These are phyloP conservation scores for Euwallacea fornicatus DNA, from an alignment of 1,140 invertebrate genomes.

Conservation along the genomic window DNA sequence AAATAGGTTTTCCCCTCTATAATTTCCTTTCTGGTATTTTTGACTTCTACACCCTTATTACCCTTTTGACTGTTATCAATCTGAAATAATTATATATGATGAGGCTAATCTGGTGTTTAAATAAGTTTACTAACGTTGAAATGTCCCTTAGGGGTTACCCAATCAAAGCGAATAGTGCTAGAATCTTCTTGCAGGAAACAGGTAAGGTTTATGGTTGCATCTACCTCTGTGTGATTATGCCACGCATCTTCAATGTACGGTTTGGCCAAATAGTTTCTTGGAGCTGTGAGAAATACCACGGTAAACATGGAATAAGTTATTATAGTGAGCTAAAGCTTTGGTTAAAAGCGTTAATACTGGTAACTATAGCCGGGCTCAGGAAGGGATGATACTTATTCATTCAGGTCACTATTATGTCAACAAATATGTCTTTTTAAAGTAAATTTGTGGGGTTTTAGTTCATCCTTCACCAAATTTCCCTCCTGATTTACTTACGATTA, in stretches of 20 bases:
- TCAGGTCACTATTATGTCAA: no score
- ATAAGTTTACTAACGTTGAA: not conserved
- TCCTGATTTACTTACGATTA: conserved; percentile 53
- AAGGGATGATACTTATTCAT: no score
- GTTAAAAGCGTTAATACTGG: no score
- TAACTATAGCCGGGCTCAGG: no score
- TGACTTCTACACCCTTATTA: no score
- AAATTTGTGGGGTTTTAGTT: no score
- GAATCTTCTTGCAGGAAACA: conserved; percentile 28
- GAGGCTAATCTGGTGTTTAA: not conserved
- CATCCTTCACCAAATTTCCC: no score
- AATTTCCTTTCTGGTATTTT: not conserved
- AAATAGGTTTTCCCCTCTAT: not conserved
- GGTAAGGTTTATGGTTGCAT: conserved; percentile 35
- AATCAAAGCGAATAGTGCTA: conserved; percentile 24
- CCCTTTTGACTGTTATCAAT: no score
- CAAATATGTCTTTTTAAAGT: no score
- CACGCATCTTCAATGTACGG: conserved; percentile 39
- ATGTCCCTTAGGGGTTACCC: conserved; percentile 28
- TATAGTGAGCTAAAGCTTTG: no score
- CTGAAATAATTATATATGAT: no score
- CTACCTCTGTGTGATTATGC: conserved; percentile 41
- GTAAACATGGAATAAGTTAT: no score
- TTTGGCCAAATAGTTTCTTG: conserved; percentile 14
- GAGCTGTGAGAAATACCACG: not conserved